Percentiles rank a stretch among this genome's conserved stretches.
Conservation (phyloP, 2,113 vertebrate genomes). For the Prochilodus magdalenae region DNA sequence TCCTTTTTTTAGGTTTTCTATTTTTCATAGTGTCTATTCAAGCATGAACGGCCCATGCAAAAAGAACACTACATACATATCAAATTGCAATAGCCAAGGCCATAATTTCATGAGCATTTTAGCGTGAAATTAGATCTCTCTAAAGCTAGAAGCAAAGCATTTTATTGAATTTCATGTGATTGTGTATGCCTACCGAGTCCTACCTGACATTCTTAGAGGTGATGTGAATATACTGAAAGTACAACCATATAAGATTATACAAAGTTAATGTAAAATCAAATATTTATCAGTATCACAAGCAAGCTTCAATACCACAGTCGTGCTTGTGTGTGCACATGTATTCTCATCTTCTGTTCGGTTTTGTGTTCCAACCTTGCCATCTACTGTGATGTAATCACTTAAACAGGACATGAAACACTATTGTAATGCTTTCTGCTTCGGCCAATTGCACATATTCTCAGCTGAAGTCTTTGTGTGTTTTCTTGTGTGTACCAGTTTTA, state of each 20-base stretch:
- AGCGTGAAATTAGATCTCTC: conserved; percentile 76
- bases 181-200: conserved; percentile 45
- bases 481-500: neutral
- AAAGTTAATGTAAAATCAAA: conserved; percentile 60
- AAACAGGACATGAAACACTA: neutral
- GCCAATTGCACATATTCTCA: neutral
- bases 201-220: conserved; percentile 61
- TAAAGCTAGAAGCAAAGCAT: conserved; percentile 61
- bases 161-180: conserved; percentile 72
- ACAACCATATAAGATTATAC: conserved; percentile 61
- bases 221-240: conserved; percentile 62
- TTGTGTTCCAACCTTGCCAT: neutral
- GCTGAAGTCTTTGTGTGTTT: neutral
- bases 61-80: conserved; percentile 51
- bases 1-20: neutral
- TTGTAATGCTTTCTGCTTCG: neutral
- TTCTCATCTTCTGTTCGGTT: neutral
- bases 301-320: neutral
- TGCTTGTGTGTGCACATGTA: too few species aligned
- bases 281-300: conserved; percentile 8
- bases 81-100: conserved; percentile 67
- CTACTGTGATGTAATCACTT: conserved; percentile 1
- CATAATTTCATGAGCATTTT: conserved; percentile 73
- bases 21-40: conserved; percentile 12
- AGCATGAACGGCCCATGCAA: conserved; percentile 26